phyloP scores from a whole-genome alignment of 1,140 invertebrate species.

The Gonioctena quinquepunctata region DNA sequence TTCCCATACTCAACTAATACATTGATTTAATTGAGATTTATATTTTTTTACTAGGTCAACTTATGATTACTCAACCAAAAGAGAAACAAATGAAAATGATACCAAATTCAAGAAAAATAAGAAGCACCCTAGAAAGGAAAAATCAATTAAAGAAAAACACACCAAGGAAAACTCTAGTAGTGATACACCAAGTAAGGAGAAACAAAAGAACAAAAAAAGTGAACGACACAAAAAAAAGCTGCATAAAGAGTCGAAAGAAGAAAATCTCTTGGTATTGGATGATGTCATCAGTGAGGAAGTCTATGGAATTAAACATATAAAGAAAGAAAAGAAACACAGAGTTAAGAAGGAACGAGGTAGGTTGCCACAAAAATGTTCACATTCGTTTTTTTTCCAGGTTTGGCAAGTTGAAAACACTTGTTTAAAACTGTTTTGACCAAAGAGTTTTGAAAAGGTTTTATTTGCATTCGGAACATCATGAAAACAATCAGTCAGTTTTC shows the following conservation, averaged over 20 bases:
- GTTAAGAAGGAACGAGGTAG: constrained; percentile 57
- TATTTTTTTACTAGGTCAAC: constrained; percentile 21
- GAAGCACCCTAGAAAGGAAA: constrained; percentile 51
- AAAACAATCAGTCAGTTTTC: no score
- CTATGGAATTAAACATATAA: constrained; percentile 49
- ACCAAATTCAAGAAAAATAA: constrained; percentile 50
- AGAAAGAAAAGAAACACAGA: constrained; percentile 54
- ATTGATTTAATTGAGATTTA: not conserved
- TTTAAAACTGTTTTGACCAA: no score
- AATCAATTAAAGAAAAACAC: constrained; percentile 26
- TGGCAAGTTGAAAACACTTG: no score
- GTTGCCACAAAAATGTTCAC: no score
- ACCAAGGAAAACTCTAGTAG: constrained; percentile 25
- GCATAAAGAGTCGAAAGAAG: constrained; percentile 11
- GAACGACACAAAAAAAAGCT: constrained; percentile 44
- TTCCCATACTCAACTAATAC: no score
- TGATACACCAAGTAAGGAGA: not conserved
- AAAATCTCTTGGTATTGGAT: constrained; percentile 31
- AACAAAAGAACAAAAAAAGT: constrained; percentile 54
- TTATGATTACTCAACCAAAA: constrained; percentile 24
- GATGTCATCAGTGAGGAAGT: constrained; percentile 27
- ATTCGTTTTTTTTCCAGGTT: no score
- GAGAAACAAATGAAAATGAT: constrained; percentile 32
- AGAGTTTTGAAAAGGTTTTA: no score
- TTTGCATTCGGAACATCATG: no score